Base-by-base conservation (phyloP, 2,797 vertebrate genomes). In the Manis crassicaudata region DNA sequence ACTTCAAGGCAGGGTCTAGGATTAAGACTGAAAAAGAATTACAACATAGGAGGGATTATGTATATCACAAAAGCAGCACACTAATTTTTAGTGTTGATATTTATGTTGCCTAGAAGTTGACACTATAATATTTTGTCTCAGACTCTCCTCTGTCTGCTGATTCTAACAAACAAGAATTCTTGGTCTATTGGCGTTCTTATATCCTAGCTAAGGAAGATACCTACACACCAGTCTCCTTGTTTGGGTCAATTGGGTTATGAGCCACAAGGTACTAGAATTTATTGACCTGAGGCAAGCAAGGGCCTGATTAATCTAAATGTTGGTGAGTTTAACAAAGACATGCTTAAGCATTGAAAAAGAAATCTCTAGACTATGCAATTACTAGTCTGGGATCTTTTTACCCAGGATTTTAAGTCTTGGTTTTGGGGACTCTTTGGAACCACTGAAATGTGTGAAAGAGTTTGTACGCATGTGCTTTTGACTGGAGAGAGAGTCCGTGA, bases 11-110 rank as follows among this genome's bases (percentile, higher is more conserved):
- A 85, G 12, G 27, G 4, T 58, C 52, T 83, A 77, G n/a, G 43
- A 87, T 63, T 85, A 90, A 52, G 21, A 25, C 50, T 82, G 52
- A 56, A 91, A 87, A 37, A 77, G 43, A 96, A 90, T 43, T 72
- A 25, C 37, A 92, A 68, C 63, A 90, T 11, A 63, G 92, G 46
- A 88, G 23, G 68, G 21, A 85, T 56, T 43, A 54, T 54, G 17
- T 73, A 79, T 29, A 20, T 76, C 68, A 85, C 20, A 73, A 80
- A 95, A 90, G 16, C 35, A 93, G 23, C 37, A 67, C 43, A 81
- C 2, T 63, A 58, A 70, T 17, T 87, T 81, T 62, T 40, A 82
- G 10, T 81, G 43, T 37, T 79, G 27, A n/a, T 54, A 88, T 90
- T 90, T 90, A 67, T 29, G 21, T 58, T 96, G 40, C 70, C 40